A percentile compares a stretch with the other conserved stretches of the same genome.
phyloP scores from a whole-genome alignment of 2,888 invertebrate genomes.

The Ornithoptera alexandrae region DNA sequence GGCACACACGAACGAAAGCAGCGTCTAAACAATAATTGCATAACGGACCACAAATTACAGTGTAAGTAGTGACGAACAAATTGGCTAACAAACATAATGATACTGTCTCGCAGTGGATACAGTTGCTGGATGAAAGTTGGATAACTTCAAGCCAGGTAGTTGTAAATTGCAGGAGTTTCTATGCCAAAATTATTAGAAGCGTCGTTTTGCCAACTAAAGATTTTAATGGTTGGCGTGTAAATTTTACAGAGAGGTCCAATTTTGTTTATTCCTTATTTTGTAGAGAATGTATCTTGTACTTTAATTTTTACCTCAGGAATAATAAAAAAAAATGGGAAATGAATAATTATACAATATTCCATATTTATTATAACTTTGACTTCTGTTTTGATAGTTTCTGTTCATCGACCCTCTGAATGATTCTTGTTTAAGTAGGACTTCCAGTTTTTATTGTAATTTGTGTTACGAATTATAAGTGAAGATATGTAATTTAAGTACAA shows the following conservation, averaged over 20 bases:
- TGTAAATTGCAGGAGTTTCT: background rate
- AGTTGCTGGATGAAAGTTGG: slow-evolving; percentile 18
- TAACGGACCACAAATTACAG: slow-evolving; percentile 27
- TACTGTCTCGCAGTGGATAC: slow-evolving; percentile 8
- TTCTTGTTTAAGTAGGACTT: no score
- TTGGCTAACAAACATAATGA: slow-evolving; percentile 19
- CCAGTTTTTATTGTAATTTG: no score
- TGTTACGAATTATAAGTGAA: no score
- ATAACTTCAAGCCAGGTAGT: background rate
- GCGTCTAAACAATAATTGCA: slow-evolving; percentile 21
- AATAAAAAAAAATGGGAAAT: no score
- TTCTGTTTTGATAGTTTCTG: no score
- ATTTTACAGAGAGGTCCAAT: background rate
- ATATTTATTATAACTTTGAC: no score
- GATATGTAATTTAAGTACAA: no score
- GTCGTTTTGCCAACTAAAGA: background rate
- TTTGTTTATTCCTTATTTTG: no score
- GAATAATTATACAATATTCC: no score
- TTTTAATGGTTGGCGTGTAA: background rate
- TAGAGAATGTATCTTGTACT: no score
- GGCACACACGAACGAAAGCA: slow-evolving; percentile 23
- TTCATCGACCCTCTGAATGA: no score
- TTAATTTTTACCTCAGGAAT: no score
- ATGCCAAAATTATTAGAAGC: background rate
- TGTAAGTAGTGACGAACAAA: slow-evolving; percentile 6